phyloP scores from a whole-genome alignment of 2,888 invertebrate genomes.

The Drosophila nr. perissopoda region DNA sequence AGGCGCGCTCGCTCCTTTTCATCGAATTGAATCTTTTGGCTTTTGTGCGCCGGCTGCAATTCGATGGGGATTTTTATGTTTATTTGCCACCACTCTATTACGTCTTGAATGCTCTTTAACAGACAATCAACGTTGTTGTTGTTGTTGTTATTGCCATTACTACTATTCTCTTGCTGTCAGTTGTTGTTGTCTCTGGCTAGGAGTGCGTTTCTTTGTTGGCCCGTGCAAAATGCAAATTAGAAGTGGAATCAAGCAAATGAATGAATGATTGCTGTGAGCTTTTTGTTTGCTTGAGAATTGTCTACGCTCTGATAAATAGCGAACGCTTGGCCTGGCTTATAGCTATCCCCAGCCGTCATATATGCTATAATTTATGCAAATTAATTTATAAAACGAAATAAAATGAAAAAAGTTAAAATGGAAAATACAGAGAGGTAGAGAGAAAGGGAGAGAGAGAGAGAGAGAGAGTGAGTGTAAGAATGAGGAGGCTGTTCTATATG shows the following conservation, averaged over 20 bases:
- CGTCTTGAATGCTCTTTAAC: conserved; percentile 80
- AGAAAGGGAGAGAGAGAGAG: neutral
- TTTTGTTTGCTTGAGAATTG: conserved; percentile 27
- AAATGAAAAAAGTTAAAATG: conserved; percentile 27
- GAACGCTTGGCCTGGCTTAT: conserved; percentile 64
- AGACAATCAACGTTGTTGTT: conserved; percentile 73
- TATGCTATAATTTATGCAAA: conserved; percentile 79
- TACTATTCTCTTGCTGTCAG: conserved; percentile 4
- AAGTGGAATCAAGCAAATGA: conserved; percentile 47
- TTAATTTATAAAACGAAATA: conserved; percentile 68
- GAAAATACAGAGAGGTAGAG: conserved; percentile 7
- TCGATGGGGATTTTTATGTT: conserved; percentile 77
- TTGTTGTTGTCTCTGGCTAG: conserved; percentile 2
- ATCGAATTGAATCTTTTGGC: conserved; percentile 46
- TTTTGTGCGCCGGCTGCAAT: conserved; percentile 69
- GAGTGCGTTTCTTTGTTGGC: conserved; percentile 7
- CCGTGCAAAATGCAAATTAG: conserved; percentile 80
- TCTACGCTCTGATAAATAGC: conserved; percentile 64
- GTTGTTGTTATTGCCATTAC: conserved; percentile 1
- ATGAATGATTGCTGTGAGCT: conserved; percentile 54
- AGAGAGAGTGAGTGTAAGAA: neutral
- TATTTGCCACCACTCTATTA: conserved; percentile 78
- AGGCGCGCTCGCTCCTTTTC: conserved; percentile 63
- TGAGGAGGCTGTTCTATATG: conserved; percentile 37
- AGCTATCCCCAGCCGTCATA: conserved; percentile 44